These are phyloP conservation scores for Fulica atra DNA, from an alignment of 2,113 vertebrate genomes.

Conservation along the genomic window DNA sequence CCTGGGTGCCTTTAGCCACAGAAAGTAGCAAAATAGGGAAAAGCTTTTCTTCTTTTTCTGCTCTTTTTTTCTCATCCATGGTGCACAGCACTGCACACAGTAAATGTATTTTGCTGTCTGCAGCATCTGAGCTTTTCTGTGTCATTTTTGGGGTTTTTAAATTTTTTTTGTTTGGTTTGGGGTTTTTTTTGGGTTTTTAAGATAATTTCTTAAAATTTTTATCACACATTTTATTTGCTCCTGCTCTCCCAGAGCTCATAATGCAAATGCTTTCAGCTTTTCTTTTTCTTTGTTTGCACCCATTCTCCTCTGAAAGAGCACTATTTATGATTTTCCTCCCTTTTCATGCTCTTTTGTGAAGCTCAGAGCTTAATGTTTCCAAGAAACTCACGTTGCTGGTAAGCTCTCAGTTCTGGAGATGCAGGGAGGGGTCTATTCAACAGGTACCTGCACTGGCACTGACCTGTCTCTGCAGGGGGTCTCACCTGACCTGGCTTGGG, in stretches of 20 bases:
- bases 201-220: neutral
- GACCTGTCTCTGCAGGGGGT: neutral
- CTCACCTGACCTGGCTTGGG: neutral
- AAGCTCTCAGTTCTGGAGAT: neutral
- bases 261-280: neutral
- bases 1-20: neutral
- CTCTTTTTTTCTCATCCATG: neutral
- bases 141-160: no score
- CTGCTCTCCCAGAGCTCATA: neutral
- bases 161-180: no score
- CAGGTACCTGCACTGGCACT: neutral
- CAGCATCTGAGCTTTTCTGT: neutral
- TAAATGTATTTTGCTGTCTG: neutral
- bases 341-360: neutral
- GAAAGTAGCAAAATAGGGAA: neutral
- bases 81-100: neutral
- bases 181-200: no score
- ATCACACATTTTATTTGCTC: neutral
- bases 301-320: neutral
- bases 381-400: neutral
- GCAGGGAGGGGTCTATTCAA: rapidly evolving
- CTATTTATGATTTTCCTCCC: neutral
- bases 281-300: neutral
- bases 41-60: neutral
- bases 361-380: neutral